Percentiles rank a stretch among this genome's conserved stretches.
Conservation (phyloP, 2,888 invertebrate genomes). For the Pocota personata region DNA sequence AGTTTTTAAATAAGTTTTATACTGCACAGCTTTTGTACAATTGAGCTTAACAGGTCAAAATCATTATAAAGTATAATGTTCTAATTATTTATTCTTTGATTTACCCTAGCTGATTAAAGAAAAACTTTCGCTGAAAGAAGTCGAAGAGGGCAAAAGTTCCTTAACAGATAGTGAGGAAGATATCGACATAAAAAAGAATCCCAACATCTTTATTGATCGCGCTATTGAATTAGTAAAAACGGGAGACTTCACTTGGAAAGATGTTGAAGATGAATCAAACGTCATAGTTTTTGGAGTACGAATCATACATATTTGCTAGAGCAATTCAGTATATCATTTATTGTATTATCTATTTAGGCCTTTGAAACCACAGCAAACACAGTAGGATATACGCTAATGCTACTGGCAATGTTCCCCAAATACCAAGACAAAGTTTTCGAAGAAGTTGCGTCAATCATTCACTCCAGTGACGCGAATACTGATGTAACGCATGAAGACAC, state of each 20-base stretch:
- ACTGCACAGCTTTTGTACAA: too few relatives aligned
- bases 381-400: constrained; percentile 59
- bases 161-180: constrained; percentile 55
- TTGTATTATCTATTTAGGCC: constrained; percentile 74
- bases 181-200: constrained; percentile 56
- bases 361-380: constrained; percentile 81
- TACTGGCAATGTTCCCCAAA: constrained; percentile 64
- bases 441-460: constrained; percentile 78
- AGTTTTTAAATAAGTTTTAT: too few relatives aligned
- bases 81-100: neutral
- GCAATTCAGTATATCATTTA: neutral
- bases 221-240: constrained; percentile 77
- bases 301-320: neutral
- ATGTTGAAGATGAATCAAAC: constrained; percentile 80
- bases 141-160: neutral
- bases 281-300: constrained; percentile 79
- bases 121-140: constrained; percentile 74
- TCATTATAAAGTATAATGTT: too few relatives aligned
- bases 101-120: constrained; percentile 75
- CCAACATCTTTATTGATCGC: constrained; percentile 76
- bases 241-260: constrained; percentile 77
- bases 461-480: constrained; percentile 74
- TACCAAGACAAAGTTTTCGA: constrained; percentile 77
- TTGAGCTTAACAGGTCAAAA: too few relatives aligned
- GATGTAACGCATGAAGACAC: constrained; percentile 78